Conservation (phyloP, 2,797 vertebrate species). For the Saxicola maurus region DNA sequence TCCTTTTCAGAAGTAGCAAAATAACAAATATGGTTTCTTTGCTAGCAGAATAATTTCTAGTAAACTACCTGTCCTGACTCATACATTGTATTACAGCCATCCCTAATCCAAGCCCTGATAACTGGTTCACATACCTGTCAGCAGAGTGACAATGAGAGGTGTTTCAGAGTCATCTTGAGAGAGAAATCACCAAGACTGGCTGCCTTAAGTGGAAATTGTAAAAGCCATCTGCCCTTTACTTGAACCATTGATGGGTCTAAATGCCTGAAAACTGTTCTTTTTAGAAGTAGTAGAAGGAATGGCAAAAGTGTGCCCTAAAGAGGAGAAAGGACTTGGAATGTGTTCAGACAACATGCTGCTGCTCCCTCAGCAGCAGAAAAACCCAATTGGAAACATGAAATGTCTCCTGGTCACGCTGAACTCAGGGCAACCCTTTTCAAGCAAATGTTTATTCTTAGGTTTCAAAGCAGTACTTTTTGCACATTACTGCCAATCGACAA, state of each 20-base stretch:
- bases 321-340: not conserved
- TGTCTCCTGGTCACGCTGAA: not conserved
- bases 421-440: not conserved
- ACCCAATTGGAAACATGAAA: not conserved
- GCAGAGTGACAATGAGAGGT: not conserved
- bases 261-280: not conserved
- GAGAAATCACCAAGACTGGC: not conserved
- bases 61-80: not conserved
- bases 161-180: not conserved
- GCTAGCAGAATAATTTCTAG: not conserved
- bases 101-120: not conserved
- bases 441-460: not conserved
- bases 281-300: not conserved
- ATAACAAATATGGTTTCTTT: not conserved
- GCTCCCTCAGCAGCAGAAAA: not conserved
- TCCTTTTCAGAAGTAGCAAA: not conserved
- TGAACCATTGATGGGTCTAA: not conserved
- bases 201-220: not conserved
- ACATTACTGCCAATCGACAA: not conserved
- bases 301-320: not conserved
- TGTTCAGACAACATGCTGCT: not conserved
- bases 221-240: not conserved
- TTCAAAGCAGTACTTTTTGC: not conserved
- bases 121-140: not conserved
- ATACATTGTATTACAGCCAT: fast-evolving